A percentile compares a stretch with the other conserved stretches of the same genome.
These are phyloP conservation scores for Amia ocellicauda DNA, from an alignment of 2,113 vertebrate species.

Conservation along the genomic window DNA sequence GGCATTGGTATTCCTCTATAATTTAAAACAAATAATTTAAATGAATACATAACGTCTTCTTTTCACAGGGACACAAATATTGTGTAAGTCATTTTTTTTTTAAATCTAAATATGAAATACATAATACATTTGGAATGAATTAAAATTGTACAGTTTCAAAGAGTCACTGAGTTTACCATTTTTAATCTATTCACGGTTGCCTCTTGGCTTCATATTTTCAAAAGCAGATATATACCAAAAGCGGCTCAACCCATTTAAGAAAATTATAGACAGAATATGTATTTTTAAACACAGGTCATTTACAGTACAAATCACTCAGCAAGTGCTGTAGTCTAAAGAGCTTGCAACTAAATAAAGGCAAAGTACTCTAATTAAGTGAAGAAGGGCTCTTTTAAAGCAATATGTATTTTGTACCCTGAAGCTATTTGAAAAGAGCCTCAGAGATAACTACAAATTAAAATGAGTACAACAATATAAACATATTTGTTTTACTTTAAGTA, in stretches of 20 bases:
- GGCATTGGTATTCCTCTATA: too few species aligned
- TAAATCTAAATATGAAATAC: too few species aligned
- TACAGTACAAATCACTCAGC: conserved; percentile 24
- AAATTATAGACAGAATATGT: background rate
- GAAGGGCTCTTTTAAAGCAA: conserved; percentile 32
- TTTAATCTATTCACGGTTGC: background rate
- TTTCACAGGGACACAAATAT: too few species aligned
- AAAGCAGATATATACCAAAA: background rate
- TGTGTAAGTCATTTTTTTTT: too few species aligned
- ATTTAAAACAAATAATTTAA: too few species aligned
- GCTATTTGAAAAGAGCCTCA: conserved; percentile 37
- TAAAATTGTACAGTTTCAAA: too few species aligned
- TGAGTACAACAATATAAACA: conserved; percentile 43
- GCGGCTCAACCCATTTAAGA: background rate
- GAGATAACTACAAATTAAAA: conserved; percentile 41
- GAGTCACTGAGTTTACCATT: too few species aligned
- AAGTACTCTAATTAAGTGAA: conserved; percentile 45
- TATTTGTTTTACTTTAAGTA: conserved; percentile 48
- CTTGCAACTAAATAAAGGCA: conserved; percentile 43
- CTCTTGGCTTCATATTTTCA: background rate
- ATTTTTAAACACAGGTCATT: background rate
- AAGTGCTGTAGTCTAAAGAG: conserved; percentile 25
- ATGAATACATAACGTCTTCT: too few species aligned
- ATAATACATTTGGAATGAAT: too few species aligned
- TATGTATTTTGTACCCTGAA: conserved; percentile 37